These are phyloP conservation scores for Coreius guichenoti DNA, from an alignment of 2,797 vertebrate genomes.

Conservation along the genomic window DNA sequence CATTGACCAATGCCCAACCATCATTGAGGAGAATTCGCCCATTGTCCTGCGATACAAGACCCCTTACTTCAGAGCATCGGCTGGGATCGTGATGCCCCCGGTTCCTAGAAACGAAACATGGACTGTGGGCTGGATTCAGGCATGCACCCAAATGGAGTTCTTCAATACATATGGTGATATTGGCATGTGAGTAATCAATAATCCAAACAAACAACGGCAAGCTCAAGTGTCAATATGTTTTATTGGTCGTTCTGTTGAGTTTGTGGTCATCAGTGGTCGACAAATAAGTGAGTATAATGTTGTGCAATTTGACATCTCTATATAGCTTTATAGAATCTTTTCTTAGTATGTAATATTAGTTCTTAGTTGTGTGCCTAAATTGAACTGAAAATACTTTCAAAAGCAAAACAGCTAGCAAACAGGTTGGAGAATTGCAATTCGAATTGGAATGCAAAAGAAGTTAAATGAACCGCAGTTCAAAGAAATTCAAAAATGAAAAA, in stretches of 20 bases:
- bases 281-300: neutral
- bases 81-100: conserved; percentile 96
- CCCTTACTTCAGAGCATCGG: conserved; percentile 97
- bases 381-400: neutral
- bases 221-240: neutral
- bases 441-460: neutral
- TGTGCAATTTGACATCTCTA: neutral
- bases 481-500: neutral
- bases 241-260: neutral
- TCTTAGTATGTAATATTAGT: neutral
- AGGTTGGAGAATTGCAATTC: neutral
- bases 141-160: conserved; percentile 99
- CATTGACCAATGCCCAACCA: conserved; percentile 95
- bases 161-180: conserved; percentile 98
- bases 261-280: conserved; percentile 9
- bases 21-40: conserved; percentile 97
- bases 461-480: neutral
- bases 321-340: neutral
- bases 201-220: conserved; percentile 14
- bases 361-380: too few relatives aligned
- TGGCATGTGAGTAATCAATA: conserved; percentile 85
- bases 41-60: conserved; percentile 99
- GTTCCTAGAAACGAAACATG: conserved; percentile 96
- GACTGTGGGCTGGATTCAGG: conserved; percentile 99
- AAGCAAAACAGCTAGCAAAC: neutral